phyloP scores from a whole-genome alignment of 2,113 vertebrate species.

The Nanger granti region DNA sequence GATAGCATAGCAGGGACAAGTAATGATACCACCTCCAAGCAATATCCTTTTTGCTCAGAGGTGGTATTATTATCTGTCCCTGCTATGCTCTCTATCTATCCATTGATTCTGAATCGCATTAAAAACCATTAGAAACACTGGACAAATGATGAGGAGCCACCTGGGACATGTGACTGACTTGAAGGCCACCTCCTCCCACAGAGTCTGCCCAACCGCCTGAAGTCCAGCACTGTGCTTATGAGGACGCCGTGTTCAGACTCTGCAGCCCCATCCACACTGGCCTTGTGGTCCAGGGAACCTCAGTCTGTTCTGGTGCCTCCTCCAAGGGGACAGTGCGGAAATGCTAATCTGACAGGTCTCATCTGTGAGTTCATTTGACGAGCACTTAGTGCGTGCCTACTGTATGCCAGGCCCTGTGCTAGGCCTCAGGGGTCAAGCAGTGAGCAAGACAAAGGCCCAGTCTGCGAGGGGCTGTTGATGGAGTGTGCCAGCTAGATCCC shows the following conservation, averaged over 20 bases:
- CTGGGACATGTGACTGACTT: fast-evolving
- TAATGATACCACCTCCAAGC: background rate
- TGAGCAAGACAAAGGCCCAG: background rate
- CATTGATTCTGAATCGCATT: background rate
- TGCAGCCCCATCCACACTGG: fast-evolving
- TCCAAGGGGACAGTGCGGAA: fast-evolving
- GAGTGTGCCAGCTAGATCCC: fast-evolving
- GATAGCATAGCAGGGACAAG: background rate
- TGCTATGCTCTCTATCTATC: background rate
- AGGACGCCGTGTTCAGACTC: too few species aligned
- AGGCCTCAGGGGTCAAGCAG: background rate
- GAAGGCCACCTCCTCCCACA: background rate
- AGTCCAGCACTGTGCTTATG: fast-evolving
- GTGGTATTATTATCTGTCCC: background rate
- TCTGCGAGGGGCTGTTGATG: fast-evolving
- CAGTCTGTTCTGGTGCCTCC: background rate
- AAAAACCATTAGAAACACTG: background rate
- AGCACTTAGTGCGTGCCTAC: background rate
- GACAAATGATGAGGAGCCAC: background rate
- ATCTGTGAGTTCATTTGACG: background rate
- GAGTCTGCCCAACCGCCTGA: background rate
- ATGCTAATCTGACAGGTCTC: background rate
- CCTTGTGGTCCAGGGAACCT: background rate
- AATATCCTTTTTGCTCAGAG: background rate
- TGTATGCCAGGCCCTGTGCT: background rate